These are phyloP conservation scores for Zosterops lateralis DNA, from an alignment of 2,113 vertebrate genomes.

Conservation along the genomic window DNA sequence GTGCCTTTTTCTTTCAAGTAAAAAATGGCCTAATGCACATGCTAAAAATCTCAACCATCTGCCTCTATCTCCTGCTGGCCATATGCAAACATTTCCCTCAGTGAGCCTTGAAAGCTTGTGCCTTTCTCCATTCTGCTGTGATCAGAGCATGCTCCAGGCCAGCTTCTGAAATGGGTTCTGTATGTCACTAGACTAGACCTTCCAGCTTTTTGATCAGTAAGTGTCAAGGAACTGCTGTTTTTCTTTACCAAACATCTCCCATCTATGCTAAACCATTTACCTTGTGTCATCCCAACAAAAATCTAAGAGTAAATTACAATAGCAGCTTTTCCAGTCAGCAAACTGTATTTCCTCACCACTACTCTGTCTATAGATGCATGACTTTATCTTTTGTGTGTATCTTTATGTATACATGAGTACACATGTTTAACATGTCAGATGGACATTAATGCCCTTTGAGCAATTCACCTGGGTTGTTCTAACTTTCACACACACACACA, in stretches of 20 bases:
- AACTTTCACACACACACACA: background rate
- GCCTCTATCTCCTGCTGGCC: slow-evolving; percentile 26
- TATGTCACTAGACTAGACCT: background rate
- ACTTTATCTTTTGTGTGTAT: background rate
- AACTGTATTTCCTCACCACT: background rate
- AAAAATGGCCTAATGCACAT: background rate
- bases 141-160: background rate
- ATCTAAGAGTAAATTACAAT: background rate
- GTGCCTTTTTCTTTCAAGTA: background rate
- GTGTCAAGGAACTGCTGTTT: background rate
- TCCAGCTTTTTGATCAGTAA: background rate
- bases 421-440: background rate
- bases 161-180: background rate
- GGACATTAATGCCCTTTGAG: slow-evolving; percentile 4
- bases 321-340: background rate
- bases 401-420: background rate
- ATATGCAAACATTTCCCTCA: slow-evolving; percentile 47
- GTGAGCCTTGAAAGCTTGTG: background rate
- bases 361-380: background rate
- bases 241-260: background rate
- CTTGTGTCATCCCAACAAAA: background rate
- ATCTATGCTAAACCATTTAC: background rate
- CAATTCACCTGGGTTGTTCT: slow-evolving; percentile 46
- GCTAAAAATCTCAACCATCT: background rate
- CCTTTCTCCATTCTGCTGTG: background rate